These are phyloP conservation scores for Onchidella celtica DNA, from an alignment of 2,888 invertebrate species.

Conservation along the genomic window DNA sequence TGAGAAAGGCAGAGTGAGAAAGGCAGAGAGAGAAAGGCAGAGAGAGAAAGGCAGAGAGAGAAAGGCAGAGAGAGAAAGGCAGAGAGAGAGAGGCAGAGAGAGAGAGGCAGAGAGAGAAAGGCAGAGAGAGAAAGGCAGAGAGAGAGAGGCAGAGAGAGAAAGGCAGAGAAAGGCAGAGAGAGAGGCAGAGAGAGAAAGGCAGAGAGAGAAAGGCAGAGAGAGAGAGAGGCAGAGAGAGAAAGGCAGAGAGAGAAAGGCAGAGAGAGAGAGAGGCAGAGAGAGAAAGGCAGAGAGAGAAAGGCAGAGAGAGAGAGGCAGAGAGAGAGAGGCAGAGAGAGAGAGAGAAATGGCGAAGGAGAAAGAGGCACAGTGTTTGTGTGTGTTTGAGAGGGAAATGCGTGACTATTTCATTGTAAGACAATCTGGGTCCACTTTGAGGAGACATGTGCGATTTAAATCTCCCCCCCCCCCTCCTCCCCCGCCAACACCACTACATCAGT, in stretches of 20 bases:
- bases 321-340: not conserved
- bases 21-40: too few relatives aligned
- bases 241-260: not conserved
- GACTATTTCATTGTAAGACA: too few relatives aligned
- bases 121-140: constrained; percentile 29
- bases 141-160: not conserved
- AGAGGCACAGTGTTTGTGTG: not conserved
- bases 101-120: constrained; percentile 23
- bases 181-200: not conserved
- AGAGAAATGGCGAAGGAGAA: not conserved
- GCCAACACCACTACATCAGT: too few relatives aligned
- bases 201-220: not conserved
- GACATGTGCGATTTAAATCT: too few relatives aligned
- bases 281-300: not conserved
- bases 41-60: too few relatives aligned
- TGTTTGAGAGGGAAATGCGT: too few relatives aligned
- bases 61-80: too few relatives aligned
- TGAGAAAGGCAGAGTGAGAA: too few relatives aligned
- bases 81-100: not conserved
- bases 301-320: not conserved
- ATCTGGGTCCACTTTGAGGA: too few relatives aligned
- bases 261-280: constrained; percentile 14
- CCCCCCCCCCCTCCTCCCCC: too few relatives aligned
- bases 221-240: not conserved
- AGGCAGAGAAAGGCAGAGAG: not conserved